Evolutionary conservation across 2,888 invertebrate genomes (phyloP), one percentile per base, ranked within the genome.

Genomic region (Coecobrya sp.): DNA sequence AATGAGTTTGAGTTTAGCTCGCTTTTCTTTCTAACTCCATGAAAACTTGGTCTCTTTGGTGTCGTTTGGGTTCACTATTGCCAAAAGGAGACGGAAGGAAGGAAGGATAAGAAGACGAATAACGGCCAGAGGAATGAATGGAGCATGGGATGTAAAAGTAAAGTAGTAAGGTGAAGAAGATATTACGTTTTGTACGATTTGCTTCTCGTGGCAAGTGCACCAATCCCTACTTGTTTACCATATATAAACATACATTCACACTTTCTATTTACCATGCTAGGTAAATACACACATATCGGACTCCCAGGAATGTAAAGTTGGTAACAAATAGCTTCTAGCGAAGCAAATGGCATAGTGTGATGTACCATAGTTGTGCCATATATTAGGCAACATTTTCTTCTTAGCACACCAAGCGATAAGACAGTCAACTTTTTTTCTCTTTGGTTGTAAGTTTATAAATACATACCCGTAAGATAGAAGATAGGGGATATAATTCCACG

Each of bases 61-160:
- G 84, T 89, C 82, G 89, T 84, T 89, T 89, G 82, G 89, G 89
- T 89, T 89, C 89, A 89, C 82, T 84, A 73, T 89, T 89, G 89
- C 70, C 82, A 89, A 89, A 84, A 89, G 84, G 27, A 62, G 68
- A 68, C 52, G 79, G 84, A 84, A 84, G 89, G 89, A 89, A 89
- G 89, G 84, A 89, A 89, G 89, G 89, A 89, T 89, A 89, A 89
- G 89, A 73, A 70, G 84, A 62, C 59, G 84, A 55, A 87, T 73
- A 79, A 79, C 45, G 79, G 59, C 42, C 73, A 86, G 42, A 25
- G 45, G 76, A 73, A 86, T 73, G 86, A 73, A 86, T 73, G 25
- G 82, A 89, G 30, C 73, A 42, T 49, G 42, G 16, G 45, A 86
- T 70, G 55, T 87, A 87, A 52, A 62, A 73, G 62, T 42, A 62